Percentiles rank a stretch among this genome's conserved stretches.
Evolutionary conservation across 2,888 invertebrate species (phyloP).

Genomic region (Acanthosepion lycidas): DNA sequence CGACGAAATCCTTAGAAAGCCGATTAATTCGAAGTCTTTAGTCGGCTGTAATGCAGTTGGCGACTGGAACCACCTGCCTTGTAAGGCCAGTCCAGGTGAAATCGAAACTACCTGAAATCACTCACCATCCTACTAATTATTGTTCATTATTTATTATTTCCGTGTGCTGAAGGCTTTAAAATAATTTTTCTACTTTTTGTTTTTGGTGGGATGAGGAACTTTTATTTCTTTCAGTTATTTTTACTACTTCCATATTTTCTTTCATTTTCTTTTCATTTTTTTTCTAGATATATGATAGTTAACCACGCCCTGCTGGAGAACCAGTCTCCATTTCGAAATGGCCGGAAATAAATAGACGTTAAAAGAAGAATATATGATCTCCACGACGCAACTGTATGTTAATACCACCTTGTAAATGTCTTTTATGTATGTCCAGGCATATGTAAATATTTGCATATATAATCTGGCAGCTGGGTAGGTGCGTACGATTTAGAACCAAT

Average conservation of each 20-base stretch:
- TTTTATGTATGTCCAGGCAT: background rate
- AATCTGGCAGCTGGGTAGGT: background rate
- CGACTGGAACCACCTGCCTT: background rate
- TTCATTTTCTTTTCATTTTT: background rate
- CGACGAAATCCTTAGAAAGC: background rate
- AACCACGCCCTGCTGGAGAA: background rate
- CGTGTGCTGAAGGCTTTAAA: background rate
- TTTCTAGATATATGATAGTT: background rate
- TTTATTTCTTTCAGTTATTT: background rate
- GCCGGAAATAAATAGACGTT: background rate
- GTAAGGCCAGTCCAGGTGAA: background rate
- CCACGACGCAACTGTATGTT: too few relatives aligned
- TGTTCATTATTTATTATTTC: background rate
- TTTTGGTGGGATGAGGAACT: background rate
- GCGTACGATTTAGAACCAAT: background rate
- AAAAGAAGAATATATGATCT: conserved; percentile 15
- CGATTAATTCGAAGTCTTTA: background rate
- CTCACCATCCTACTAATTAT: background rate
- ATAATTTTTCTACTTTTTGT: background rate
- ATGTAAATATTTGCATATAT: background rate
- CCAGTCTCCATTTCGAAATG: background rate
- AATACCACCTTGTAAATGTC: background rate
- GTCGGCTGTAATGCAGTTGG: background rate
- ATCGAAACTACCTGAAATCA: background rate
- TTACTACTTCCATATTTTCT: background rate